A percentile compares a stretch with the other conserved stretches of the same genome.
Evolutionary conservation across 2,113 vertebrate species (phyloP).

Genomic region (Rutilus rutilus): DNA sequence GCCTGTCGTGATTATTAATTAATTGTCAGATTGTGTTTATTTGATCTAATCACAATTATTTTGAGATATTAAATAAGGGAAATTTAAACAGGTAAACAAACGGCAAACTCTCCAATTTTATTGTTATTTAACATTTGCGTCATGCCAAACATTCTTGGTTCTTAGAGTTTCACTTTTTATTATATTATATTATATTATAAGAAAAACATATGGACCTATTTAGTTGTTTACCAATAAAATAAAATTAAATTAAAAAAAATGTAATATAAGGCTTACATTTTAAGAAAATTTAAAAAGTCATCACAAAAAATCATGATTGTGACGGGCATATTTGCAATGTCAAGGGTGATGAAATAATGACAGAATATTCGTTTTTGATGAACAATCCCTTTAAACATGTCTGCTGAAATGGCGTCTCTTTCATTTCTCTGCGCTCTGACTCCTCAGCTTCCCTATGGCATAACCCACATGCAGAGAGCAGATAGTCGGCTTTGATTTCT

Average conservation of each 20-base stretch:
- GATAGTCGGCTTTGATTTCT: slow-evolving; percentile 1
- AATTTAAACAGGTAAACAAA: background rate
- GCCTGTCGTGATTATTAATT: background rate
- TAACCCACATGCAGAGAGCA: background rate
- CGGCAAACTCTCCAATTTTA: background rate
- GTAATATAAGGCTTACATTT: too few relatives aligned
- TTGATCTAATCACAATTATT: background rate
- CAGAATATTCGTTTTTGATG: background rate
- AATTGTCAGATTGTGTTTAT: background rate
- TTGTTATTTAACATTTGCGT: too few relatives aligned
- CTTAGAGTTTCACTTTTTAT: background rate
- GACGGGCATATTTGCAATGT: background rate
- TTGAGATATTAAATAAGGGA: background rate
- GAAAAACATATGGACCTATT: too few relatives aligned
- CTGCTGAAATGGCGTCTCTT: background rate
- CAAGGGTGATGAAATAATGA: background rate
- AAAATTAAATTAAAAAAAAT: too few relatives aligned
- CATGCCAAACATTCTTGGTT: too few relatives aligned
- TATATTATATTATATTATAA: background rate
- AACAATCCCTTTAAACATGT: background rate
- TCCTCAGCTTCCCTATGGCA: background rate
- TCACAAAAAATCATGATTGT: background rate
- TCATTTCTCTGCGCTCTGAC: background rate
- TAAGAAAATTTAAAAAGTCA: too few relatives aligned
- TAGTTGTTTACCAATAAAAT: too few relatives aligned